Evolutionary conservation across 2,888 invertebrate genomes (phyloP), one percentile per base, ranked within the genome.

Genomic region (Lissonota sp.): DNA sequence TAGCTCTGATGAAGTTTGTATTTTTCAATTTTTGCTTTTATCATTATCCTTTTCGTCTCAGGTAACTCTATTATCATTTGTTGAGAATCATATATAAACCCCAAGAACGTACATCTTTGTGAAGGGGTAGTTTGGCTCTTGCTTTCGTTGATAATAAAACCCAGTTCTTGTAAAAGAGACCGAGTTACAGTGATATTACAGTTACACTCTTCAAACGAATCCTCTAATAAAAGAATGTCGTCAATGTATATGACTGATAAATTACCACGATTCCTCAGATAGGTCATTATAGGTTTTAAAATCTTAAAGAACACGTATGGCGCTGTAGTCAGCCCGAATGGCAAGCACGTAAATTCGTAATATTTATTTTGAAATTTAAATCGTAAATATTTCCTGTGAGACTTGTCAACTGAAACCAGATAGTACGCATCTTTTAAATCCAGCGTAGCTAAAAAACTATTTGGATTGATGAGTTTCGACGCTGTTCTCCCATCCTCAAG

Each of bases 401-500:
- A 8, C 14, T 71, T 6, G 6, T 66, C 44, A 10, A 82, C 46
- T 10, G 74, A 63, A 7, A 80, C n/a, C 1, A 74, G 6, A 26
- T 77, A 67, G 58, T 81, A 74, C 12, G 67, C 74, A 4, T 79
- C 74, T n/a, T 69, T 69, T 14, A 72, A 37, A 67, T 77, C 81
- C 14, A 70, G 46, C 3, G 73, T 63, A 0, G 69, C 80, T 49
- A 73, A 62, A 8, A 51, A 81, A 16, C 46, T 63, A 12, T 46
- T 8, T 12, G 67, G 53, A 51, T 14, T 53, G 7, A 67, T 75
- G 39, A 66, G 10, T 49, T 75, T 75, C n/a, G 66, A 6, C 26
- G 84, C 84, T 10, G 85, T 84, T 57, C 83, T 79, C 51, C 79
- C 82, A 72, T 86, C 85, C 60, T 87, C 85, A 26, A 87, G 77